Percentiles rank a stretch among this genome's conserved stretches.
These are phyloP conservation scores for Chrysolina americana DNA, from an alignment of 2,888 invertebrate genomes.

Conservation along the genomic window DNA sequence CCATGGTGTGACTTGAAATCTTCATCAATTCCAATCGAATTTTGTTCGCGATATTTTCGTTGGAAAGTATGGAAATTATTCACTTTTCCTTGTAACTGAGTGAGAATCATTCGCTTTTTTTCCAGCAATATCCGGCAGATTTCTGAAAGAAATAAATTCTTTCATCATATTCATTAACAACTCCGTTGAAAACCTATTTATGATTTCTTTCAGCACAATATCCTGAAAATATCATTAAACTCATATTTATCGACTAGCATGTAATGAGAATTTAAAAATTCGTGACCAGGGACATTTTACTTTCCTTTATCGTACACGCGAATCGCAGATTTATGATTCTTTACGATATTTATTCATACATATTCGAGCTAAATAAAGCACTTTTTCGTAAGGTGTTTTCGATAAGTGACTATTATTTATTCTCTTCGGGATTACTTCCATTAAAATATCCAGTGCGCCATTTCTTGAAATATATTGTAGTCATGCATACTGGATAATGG, in stretches of 20 bases:
- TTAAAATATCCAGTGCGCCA: neutral
- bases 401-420: slow-evolving; percentile 37
- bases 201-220: neutral
- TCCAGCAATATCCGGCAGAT: neutral
- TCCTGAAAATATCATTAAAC: neutral
- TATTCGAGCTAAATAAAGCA: slow-evolving; percentile 29
- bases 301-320: slow-evolving; percentile 38
- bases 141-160: neutral
- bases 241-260: neutral
- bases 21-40: too few species aligned
- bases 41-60: too few species aligned
- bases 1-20: too few species aligned
- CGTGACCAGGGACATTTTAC: slow-evolving; percentile 35
- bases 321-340: slow-evolving; percentile 38
- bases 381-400: slow-evolving; percentile 29
- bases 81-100: too few species aligned
- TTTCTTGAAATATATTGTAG: neutral
- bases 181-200: neutral
- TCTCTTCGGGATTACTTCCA: neutral
- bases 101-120: too few species aligned
- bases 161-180: neutral
- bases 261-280: slow-evolving; percentile 21
- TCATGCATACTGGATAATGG: too few species aligned
- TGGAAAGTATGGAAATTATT: too few species aligned
- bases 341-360: slow-evolving; percentile 42